Conservation (phyloP, 2,888 invertebrate genomes). For the Augochlorella aurata region DNA sequence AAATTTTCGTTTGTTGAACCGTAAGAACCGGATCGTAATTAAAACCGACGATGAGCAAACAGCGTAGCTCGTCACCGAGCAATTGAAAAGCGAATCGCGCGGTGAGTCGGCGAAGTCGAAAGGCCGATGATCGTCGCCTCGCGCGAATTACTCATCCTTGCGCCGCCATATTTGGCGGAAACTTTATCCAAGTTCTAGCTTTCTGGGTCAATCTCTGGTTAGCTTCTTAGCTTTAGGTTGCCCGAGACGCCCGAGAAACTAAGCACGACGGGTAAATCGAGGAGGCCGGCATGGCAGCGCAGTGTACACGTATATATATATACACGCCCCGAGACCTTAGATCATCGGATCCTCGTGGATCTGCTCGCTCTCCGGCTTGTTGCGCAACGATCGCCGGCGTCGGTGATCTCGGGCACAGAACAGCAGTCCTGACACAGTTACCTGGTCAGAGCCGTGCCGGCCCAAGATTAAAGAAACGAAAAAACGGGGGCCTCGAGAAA, state of each 20-base stretch:
- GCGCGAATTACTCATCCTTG: slow-evolving; percentile 53
- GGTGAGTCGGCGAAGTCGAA: slow-evolving; percentile 1
- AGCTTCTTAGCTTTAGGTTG: slow-evolving; percentile 67
- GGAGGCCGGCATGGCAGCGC: slow-evolving; percentile 43
- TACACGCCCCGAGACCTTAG: slow-evolving; percentile 66
- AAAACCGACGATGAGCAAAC: neutral
- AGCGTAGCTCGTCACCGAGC: neutral
- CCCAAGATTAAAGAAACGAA: slow-evolving; percentile 58
- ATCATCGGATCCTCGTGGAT: slow-evolving; percentile 75
- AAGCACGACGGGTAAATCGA: slow-evolving; percentile 65
- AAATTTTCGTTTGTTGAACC: slow-evolving; percentile 36
- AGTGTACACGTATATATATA: slow-evolving; percentile 25
- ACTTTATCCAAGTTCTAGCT: slow-evolving; percentile 59
- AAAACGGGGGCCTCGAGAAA: slow-evolving; percentile 52
- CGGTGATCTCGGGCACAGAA: slow-evolving; percentile 73
- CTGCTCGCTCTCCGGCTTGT: slow-evolving; percentile 68
- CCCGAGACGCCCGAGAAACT: slow-evolving; percentile 56
- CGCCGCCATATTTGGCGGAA: slow-evolving; percentile 56
- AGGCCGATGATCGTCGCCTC: slow-evolving; percentile 19
- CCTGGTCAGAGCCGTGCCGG: slow-evolving; percentile 73
- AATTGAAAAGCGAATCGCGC: slow-evolving; percentile 16
- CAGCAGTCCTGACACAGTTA: slow-evolving; percentile 77
- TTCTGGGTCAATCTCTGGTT: slow-evolving; percentile 69
- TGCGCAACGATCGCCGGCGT: slow-evolving; percentile 73
- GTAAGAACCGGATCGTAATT: neutral